Conservation (phyloP, 2,888 invertebrate genomes). For the Empis stercorea region DNA sequence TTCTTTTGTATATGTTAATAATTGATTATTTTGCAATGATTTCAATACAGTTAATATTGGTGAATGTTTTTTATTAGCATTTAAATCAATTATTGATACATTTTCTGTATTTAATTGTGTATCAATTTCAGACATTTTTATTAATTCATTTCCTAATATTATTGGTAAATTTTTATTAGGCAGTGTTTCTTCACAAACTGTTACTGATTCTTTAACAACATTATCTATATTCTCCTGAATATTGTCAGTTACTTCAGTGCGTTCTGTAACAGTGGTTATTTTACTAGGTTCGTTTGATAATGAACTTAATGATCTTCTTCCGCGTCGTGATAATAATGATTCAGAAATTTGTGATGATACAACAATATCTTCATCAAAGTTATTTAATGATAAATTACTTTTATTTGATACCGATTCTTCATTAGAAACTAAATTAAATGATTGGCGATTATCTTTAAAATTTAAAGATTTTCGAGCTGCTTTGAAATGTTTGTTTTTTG, state of each 20-base stretch:
- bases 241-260: background rate
- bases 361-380: slow-evolving; percentile 9
- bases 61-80: too few species aligned
- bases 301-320: background rate
- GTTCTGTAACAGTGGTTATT: background rate
- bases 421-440: too few species aligned
- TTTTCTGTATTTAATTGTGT: slow-evolving; percentile 5
- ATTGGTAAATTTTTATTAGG: background rate
- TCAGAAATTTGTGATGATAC: slow-evolving; percentile 10
- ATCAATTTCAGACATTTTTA: background rate
- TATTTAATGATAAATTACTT: too few species aligned
- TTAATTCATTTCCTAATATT: background rate
- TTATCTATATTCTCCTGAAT: too few species aligned
- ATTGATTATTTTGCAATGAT: too few species aligned
- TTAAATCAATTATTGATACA: background rate
- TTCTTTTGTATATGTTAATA: too few species aligned
- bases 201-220: background rate
- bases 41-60: too few species aligned
- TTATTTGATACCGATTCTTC: too few species aligned
- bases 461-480: background rate
- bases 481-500: background rate
- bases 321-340: background rate
- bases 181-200: background rate
- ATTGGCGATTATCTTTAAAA: too few species aligned
- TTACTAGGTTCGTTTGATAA: background rate